Base-by-base conservation (phyloP, 2,888 invertebrate genomes). In the Lobophora halterata region DNA sequence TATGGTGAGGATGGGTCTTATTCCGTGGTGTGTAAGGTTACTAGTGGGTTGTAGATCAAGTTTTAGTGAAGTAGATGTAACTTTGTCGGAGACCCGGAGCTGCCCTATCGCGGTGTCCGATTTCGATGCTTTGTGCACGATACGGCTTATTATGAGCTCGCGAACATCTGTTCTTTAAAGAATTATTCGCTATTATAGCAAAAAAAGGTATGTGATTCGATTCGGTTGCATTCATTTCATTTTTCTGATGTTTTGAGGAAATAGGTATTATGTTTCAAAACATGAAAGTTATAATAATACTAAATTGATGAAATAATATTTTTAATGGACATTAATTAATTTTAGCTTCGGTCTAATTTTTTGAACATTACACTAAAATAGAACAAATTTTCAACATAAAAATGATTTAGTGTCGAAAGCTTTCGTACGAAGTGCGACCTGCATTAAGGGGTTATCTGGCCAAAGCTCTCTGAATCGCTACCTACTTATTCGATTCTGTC, bases 71-170 rank as follows among this genome's bases (percentile, higher is more conserved):
- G 70, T 56, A 70, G 58, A 52, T 37, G 63, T 74, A 59, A 71
- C 58, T 70, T 73, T 76, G 81, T 69, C 53, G 58, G 54, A 57
- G 61, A 68, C 72, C 74, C 73, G 69, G 72, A 61, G 66, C 70
- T 79, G 78, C 79, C 79, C 82, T 82, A 82, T 83, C 85, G 78
- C 79, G 83, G 87, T 87, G 85, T 87, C 83, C 72, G 79, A 85
- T 87, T 82, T 79, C 87, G 74, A 78, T 76, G 75, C 80, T 82
- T 87, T 87, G 83, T 85, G 66, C 74, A 67, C 85, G 87, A 87
- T 85, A 83, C 68, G 77, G 74, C 87, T 87, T 85, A 87, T 87
- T 85, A 87, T 87, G 71, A 79, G 74, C 69, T 63, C 67, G 79
- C 71, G 78, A 81, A 83, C 82, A 87, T 85, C 85, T 87, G 87